Base-by-base conservation (phyloP, 2,888 invertebrate species). In the Thymelicus acteon region DNA sequence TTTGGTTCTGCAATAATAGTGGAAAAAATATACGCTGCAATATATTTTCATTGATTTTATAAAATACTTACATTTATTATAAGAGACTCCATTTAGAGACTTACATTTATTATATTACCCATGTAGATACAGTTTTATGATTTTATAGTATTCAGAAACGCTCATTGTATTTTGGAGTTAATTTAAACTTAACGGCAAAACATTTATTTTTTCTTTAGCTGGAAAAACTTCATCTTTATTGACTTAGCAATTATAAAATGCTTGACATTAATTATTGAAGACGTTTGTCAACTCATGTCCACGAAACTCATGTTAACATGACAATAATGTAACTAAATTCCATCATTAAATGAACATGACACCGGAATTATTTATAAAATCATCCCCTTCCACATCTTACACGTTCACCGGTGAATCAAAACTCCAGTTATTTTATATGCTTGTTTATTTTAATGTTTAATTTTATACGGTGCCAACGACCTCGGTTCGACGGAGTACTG, bases 381-480 rank as follows among this genome's bases (percentile, higher is more conserved):
- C 79, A 81, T 79, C 82, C 86, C 86, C 82, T 81, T 83, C 81
- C 77, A 76, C 79, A 24, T 44, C 60, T 68, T 31, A 52, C 52
- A 54, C 73, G 63, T 69, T 74, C 76, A 77, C 78, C 80, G 85
- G 81, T 85, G 88, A 86, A 91, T 91, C 87, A 91, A 86, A 90
- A 84, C 82, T 79, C 76, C 84, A 80, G 84, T 86, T 86, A 88
- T 89, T 90, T 90, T 88, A 91, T 88, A 89, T 83, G 83, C 80
- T 76, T 91, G 92, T 92, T 91, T 92, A 87, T 91, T 89, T 90
- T 88, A 89, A 88, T 85, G 92, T 91, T 90, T 92, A 92, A 92
- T 90, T 92, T 90, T 91, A 91, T 85, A 87, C 87, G 80, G 82
- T 83, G 92, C 79, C 93, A 91, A 91, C 86, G 93, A 91, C 87